Conservation (phyloP, 1,140 invertebrate genomes). For the Aculops lycopersici region DNA sequence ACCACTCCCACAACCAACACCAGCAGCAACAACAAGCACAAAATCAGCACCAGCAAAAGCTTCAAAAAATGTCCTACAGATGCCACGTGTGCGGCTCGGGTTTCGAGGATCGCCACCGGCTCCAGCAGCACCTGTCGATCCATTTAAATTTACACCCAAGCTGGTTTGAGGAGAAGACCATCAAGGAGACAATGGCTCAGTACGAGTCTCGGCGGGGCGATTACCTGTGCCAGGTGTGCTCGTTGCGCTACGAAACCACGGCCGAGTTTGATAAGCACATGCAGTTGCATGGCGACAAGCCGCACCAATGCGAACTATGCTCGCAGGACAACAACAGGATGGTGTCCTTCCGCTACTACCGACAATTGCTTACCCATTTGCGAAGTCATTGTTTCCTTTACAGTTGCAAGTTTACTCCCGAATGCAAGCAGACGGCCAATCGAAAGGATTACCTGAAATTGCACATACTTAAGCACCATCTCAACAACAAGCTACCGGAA, state of each 20-base stretch:
- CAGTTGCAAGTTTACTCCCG: neutral
- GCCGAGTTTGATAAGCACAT: neutral
- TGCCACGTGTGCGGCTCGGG: constrained; percentile 7
- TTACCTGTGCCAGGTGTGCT: neutral
- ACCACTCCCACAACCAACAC: neutral
- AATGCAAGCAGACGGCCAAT: neutral
- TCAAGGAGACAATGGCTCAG: neutral
- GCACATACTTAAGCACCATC: neutral
- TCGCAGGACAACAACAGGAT: neutral
- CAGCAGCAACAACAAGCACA: constrained; percentile 1
- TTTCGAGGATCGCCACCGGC: constrained; percentile 4
- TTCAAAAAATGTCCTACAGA: neutral
- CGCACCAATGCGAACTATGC: neutral
- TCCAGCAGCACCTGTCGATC: constrained; percentile 4
- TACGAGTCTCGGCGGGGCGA: neutral
- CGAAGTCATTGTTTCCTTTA: neutral
- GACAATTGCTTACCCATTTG: neutral
- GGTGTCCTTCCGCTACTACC: neutral
- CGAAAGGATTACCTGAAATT: neutral
- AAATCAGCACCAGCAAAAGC: constrained; percentile 1
- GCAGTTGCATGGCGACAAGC: neutral
- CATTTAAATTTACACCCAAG: constrained; percentile 1
- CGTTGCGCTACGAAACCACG: neutral
- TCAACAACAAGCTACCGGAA: neutral
- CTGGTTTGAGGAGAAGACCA: neutral